Evolutionary conservation across 1,140 invertebrate genomes (phyloP), one percentile per base, ranked within the genome.

Genomic region (Drosophila bifasciata): DNA sequence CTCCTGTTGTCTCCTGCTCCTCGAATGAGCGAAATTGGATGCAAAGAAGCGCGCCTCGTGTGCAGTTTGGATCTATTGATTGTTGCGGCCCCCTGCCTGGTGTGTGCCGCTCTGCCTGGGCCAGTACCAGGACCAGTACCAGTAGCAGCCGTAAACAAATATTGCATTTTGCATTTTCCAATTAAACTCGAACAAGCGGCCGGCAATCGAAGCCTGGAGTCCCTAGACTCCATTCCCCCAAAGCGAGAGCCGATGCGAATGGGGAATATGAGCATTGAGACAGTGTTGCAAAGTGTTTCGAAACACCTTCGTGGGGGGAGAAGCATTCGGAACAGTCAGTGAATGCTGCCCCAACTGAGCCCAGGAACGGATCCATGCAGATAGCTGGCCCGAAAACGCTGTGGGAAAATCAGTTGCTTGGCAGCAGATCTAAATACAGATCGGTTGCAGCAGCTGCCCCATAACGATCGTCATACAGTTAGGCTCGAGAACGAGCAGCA

Each of bases 11-110:
- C 49, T 52, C 9, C 36, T 36, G 17, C 3, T 23, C 13, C 46
- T 57, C 68, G 41, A 76, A 3, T 81, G 77, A 76, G 71, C 80
- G 76, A 72, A 79, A 70, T 70, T 70, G 76, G 69, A 56, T 75
- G 76, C 63, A 66, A 50, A 61, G 28, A 41, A 39, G 49, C 48
- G 23, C 72, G 69, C 40, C 44, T 69, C 67, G 69, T 64, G 60
- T 80, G 71, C 81, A 72, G 58, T 75, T 88, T 89, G 89, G 77
- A 86, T 85, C 83, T 78, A 86, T 85, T 85, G 81, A 86, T 70
- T 68, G 70, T 51, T 70, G 50, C 23, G 19, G 19, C 3, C 58
- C 62, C 46, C 3, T 11, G 13, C 16, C 46, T 43, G 9, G 40
- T 8, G 1, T 16, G 49, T 71, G 17, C 21, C 23, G 5, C 32